Evolutionary conservation across 2,888 invertebrate genomes (phyloP), one percentile per base, ranked within the genome.

Genomic region (Eristalinus aeneus): DNA sequence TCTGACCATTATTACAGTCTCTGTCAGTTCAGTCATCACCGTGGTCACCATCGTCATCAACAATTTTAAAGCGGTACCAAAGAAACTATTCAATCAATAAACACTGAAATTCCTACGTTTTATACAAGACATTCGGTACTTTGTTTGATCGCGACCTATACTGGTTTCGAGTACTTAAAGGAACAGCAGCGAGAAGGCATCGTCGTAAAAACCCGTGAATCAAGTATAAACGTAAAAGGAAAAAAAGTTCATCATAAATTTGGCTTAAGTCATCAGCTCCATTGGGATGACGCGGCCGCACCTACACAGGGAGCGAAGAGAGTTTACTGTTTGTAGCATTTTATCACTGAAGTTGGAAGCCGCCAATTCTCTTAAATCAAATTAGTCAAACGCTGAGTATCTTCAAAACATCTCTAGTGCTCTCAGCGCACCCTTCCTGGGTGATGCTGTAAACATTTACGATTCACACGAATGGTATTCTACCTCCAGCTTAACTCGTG

Each of bases 31-130:
- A 16, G 36, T 16, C 75, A 11, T 56, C 58, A 22, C 11, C 65
- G 67, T 67, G 60, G 36, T 65, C 72, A 31, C 54, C 65, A 34
- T 53, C 54, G 56, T 61, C 39, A 27, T 27, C 72, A 63, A 63
- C 64, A 76, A 63, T 64, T 78, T 79, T 69, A 79, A 69, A 65
- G 73, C 78, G 65, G 78, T 78, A 83, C 79, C 69, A 72, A 75
- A 71, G 60, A 80, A 84, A 84, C 84, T 84, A 80, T 75, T 80
- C 71, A 75, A 81, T 76, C 81, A 68, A 81, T 81, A 85, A 85
- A 85, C 75, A 65, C 69, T 32, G 36, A 53, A 39, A 32, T 46
- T 67, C 6, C 39, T 10, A 16, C 23, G 54, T 36, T 32, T 46
- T 34, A 56, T 8, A 20, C 6, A 32, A 46, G 34, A 10, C 23